These are phyloP conservation scores for Trogon surrucura DNA, from an alignment of 2,113 vertebrate species.

Conservation along the genomic window DNA sequence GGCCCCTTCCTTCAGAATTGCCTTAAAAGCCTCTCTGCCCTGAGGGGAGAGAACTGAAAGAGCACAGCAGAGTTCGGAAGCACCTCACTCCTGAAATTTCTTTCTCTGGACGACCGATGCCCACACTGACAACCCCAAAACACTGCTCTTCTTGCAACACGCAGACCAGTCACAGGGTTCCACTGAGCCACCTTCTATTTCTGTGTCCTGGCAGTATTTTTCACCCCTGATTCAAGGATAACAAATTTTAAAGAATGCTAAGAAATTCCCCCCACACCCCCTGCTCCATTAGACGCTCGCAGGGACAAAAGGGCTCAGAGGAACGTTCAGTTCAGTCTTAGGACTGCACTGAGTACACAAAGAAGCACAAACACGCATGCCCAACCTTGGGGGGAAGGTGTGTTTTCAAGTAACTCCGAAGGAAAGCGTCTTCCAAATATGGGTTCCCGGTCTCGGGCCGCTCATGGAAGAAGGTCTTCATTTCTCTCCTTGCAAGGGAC, in stretches of 20 bases:
- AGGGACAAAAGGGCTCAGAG: not conserved
- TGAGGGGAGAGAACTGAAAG: not conserved
- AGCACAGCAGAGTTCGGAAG: not conserved
- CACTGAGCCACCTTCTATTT: not conserved
- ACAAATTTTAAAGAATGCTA: not conserved
- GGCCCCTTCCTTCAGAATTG: not conserved
- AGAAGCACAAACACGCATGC: not conserved
- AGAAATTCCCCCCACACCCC: not conserved
- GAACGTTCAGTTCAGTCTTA: not conserved
- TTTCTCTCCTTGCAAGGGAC: constrained; percentile 44
- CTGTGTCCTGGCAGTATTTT: not conserved
- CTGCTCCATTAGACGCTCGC: not conserved
- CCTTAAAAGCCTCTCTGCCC: not conserved
- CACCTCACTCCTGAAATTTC: not conserved
- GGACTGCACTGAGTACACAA: not conserved
- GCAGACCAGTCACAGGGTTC: not conserved
- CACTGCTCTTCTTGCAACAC: not conserved
- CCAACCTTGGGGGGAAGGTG: constrained; percentile 78
- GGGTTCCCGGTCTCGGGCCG: constrained; percentile 72
- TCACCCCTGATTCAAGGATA: not conserved
- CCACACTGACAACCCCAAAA: not conserved
- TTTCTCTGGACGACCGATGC: not conserved
- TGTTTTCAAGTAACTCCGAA: constrained; percentile 76
- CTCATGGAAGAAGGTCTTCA: constrained; percentile 75
- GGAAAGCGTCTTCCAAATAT: constrained; percentile 79